phyloP scores from a whole-genome alignment of 2,888 invertebrate genomes.

The Patella ulyssiponensis region DNA sequence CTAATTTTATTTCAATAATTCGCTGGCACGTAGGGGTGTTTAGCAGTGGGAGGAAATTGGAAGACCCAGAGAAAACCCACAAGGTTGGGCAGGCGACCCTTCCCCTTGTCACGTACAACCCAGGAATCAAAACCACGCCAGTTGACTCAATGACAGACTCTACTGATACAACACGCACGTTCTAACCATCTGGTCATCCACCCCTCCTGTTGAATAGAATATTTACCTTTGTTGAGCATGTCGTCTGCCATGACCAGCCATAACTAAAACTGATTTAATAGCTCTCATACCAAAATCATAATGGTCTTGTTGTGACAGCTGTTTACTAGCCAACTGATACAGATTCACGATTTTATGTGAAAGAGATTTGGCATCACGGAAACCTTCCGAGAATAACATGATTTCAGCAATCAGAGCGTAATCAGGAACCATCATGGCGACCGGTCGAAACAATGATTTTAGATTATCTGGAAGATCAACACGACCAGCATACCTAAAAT shows the following conservation, averaged over 20 bases:
- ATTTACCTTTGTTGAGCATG: slow-evolving; percentile 59
- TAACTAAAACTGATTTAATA: slow-evolving; percentile 71
- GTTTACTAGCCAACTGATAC: slow-evolving; percentile 70
- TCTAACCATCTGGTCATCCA: too few species aligned
- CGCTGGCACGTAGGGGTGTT: too few species aligned
- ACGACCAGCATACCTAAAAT: slow-evolving; percentile 69
- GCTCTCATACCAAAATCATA: slow-evolving; percentile 73
- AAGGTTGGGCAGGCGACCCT: too few species aligned
- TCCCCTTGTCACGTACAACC: too few species aligned
- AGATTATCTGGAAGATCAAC: slow-evolving; percentile 72
- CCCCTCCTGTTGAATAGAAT: too few species aligned
- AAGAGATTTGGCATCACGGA: slow-evolving; percentile 67
- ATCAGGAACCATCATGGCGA: slow-evolving; percentile 73
- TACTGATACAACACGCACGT: too few species aligned
- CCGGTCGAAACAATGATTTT: slow-evolving; percentile 71
- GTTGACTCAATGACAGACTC: too few species aligned
- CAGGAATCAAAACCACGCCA: too few species aligned
- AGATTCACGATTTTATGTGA: slow-evolving; percentile 72
- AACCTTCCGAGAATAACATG: slow-evolving; percentile 72
- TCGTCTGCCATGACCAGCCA: slow-evolving; percentile 71
- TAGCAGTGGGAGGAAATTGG: too few species aligned
- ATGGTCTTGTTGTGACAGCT: slow-evolving; percentile 72
- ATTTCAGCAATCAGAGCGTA: slow-evolving; percentile 71
- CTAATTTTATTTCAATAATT: too few species aligned
- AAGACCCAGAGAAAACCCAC: too few species aligned